A percentile compares a stretch with the other conserved stretches of the same genome.
Conservation (phyloP, 1,140 invertebrate species). For the Vanessa atalanta region DNA sequence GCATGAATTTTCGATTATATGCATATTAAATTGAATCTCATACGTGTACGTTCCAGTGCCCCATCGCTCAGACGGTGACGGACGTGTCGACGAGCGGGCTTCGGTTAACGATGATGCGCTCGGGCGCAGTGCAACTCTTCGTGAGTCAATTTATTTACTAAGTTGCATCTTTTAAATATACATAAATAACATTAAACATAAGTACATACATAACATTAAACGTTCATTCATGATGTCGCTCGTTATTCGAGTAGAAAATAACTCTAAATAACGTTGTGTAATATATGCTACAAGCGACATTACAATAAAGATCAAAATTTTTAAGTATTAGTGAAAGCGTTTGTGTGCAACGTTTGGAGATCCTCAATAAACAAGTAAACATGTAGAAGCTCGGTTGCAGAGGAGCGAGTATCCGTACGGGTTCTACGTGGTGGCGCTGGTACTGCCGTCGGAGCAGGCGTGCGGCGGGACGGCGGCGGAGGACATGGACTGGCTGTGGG, state of each 20-base stretch:
- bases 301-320: no score
- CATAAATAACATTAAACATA: no score
- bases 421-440: slow-evolving; percentile 57
- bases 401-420: slow-evolving; percentile 55
- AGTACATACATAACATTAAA: no score
- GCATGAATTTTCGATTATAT: no score
- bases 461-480: slow-evolving; percentile 43
- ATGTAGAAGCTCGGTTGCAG: slow-evolving; percentile 33
- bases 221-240: no score
- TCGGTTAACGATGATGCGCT: slow-evolving; percentile 62
- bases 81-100: slow-evolving; percentile 37
- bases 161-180: no score
- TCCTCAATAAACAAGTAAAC: background rate
- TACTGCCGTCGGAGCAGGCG: slow-evolving; percentile 39
- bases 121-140: slow-evolving; percentile 61
- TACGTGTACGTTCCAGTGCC: slow-evolving; percentile 55
- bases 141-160: slow-evolving; percentile 31
- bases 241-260: no score
- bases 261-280: no score
- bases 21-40: no score
- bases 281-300: no score
- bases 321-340: no score
- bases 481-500: slow-evolving; percentile 58
- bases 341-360: background rate
- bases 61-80: slow-evolving; percentile 56